These are phyloP conservation scores for Campylomormyrus numenius DNA, from an alignment of 2,113 vertebrate genomes.

Conservation along the genomic window DNA sequence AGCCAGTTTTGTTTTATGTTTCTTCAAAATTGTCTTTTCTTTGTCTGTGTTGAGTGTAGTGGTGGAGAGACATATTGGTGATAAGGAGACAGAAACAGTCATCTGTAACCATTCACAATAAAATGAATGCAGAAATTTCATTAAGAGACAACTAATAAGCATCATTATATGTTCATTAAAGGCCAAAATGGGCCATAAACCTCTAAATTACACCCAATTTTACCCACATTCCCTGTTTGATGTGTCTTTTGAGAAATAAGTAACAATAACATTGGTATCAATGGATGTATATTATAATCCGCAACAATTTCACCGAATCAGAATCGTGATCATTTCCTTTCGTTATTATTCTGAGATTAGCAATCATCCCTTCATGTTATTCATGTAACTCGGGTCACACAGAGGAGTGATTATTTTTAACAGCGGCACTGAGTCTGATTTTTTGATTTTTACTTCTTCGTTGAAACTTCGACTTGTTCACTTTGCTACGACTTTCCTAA, in stretches of 20 bases:
- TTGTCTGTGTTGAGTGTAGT: background rate
- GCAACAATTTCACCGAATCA: background rate
- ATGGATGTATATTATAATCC: background rate
- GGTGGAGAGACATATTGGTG: background rate
- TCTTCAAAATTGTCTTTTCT: background rate
- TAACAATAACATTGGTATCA: background rate
- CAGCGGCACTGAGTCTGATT: background rate
- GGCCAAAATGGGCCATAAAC: background rate
- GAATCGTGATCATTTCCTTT: background rate
- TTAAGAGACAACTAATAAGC: background rate
- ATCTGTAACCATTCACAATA: background rate
- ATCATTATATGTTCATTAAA: background rate
- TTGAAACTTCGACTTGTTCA: background rate
- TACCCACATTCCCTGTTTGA: background rate
- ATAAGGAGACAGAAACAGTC: background rate
- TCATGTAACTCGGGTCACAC: background rate
- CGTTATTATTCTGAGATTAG: background rate
- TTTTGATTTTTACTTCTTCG: background rate
- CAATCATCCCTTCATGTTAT: background rate
- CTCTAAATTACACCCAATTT: background rate
- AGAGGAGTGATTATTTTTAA: background rate
- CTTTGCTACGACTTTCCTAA: background rate
- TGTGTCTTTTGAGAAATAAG: background rate
- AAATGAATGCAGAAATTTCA: background rate
- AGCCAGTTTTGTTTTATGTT: background rate